A percentile compares a stretch with the other conserved stretches of the same genome.
Evolutionary conservation across 2,797 vertebrate species (phyloP).

Genomic region (Morelia viridis): DNA sequence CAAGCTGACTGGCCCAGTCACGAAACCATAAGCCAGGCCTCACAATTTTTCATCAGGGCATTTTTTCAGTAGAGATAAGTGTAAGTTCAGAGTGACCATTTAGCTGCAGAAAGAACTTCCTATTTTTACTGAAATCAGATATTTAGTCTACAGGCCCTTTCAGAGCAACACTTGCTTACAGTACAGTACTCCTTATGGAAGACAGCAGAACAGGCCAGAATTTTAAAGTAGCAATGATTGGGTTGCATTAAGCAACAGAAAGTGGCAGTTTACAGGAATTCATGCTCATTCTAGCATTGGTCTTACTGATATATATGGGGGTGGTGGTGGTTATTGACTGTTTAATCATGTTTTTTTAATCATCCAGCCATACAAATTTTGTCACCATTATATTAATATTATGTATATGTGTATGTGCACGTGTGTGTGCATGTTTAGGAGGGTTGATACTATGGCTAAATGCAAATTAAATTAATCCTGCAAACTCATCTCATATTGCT

Average conservation of each 20-base stretch:
- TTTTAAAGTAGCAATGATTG: background rate
- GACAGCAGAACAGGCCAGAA: background rate
- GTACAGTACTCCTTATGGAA: background rate
- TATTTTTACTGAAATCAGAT: background rate
- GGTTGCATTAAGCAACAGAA: background rate
- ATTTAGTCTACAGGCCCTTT: background rate
- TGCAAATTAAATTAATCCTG: background rate
- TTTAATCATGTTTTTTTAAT: background rate
- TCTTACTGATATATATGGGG: background rate
- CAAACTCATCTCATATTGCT: background rate
- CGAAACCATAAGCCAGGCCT: background rate
- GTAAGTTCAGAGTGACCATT: background rate
- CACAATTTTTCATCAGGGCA: background rate
- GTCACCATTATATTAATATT: background rate
- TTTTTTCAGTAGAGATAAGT: background rate
- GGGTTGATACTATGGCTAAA: background rate
- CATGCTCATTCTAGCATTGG: no score
- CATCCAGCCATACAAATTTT: background rate
- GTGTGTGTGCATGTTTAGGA: background rate
- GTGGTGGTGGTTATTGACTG: background rate
- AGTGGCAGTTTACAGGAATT: no score
- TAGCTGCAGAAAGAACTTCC: background rate
- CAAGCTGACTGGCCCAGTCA: background rate
- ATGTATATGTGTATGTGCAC: background rate
- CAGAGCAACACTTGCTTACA: background rate